Base-by-base conservation (phyloP, 2,113 vertebrate genomes). In the Nymphicus hollandicus region DNA sequence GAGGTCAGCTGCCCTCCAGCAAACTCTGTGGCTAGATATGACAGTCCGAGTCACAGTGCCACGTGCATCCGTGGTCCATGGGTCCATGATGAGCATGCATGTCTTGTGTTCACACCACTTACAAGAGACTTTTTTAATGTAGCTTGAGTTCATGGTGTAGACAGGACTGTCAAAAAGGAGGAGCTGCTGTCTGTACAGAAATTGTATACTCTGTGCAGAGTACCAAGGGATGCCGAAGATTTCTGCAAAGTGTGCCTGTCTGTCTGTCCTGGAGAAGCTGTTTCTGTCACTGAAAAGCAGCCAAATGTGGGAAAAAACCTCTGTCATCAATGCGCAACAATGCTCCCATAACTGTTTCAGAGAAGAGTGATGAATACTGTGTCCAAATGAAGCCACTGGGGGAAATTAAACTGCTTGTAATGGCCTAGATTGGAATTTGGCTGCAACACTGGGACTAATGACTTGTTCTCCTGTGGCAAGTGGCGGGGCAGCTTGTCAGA, bases 321-420 rank as follows among this genome's bases (percentile, higher is more conserved):
- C 88, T 81, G 83, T 55, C 72, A 66, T 47, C 12, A 33, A 44
- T 3, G 33, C 4, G 4, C 56, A 93, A 81, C 55, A 49, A 25
- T 46, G 66, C 23, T 90, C 17, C 79, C 82, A 17, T 11, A 56
- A 68, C 47, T 52, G 35, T 47, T 81, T 50, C 80, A n/a, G 76
- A 81, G 88, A 49, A 88, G 64, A 91, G 50, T 43, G 69, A 74
- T 64, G 91, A 84, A 81, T 81, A 60, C 72, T 2, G 0, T 44
- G 60, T 56, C 76, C 90, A 91, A 78, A 90, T 25, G 29, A 58
- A 93, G 86, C 50, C 91, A 74, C 79, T 41, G 76, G 85, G 74
- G 90, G 76, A 83, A 97, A 96, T 92, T 44, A 93, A 91, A 77
- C 71, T 50, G 85, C 90, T 94, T 79, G 55, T 55, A 86, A 84